phyloP scores from a whole-genome alignment of 2,888 invertebrate species.

The Nomada ferruginata region DNA sequence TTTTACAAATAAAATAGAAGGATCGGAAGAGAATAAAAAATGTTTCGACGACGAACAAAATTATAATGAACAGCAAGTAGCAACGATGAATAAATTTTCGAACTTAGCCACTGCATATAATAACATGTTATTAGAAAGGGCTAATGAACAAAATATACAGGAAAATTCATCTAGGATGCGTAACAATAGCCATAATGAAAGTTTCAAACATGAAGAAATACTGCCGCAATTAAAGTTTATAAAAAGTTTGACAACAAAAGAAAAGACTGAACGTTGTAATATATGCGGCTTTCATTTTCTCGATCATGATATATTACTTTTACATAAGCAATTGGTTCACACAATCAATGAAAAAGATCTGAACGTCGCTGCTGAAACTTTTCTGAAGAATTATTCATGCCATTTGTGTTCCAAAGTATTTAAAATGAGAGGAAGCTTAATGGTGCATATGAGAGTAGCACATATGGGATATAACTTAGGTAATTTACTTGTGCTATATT shows the following conservation, averaged over 20 bases:
- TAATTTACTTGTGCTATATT: slow-evolving; percentile 52
- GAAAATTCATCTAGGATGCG: slow-evolving; percentile 27
- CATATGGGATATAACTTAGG: slow-evolving; percentile 87
- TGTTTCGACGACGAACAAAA: slow-evolving; percentile 7
- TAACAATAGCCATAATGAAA: slow-evolving; percentile 31
- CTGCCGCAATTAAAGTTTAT: slow-evolving; percentile 63
- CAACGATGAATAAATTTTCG: slow-evolving; percentile 29
- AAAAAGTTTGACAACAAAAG: slow-evolving; percentile 78
- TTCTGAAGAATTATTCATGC: slow-evolving; percentile 87
- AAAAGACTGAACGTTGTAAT: slow-evolving; percentile 86
- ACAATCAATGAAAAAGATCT: slow-evolving; percentile 74
- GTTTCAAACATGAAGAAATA: slow-evolving; percentile 28
- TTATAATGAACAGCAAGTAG: slow-evolving; percentile 31
- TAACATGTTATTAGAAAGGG: slow-evolving; percentile 29
- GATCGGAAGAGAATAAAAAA: slow-evolving; percentile 22
- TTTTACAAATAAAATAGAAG: slow-evolving; percentile 11
- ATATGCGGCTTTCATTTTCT: slow-evolving; percentile 91
- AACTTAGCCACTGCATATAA: slow-evolving; percentile 14
- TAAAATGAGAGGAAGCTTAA: slow-evolving; percentile 92
- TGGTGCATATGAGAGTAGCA: slow-evolving; percentile 92
- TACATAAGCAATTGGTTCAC: slow-evolving; percentile 91
- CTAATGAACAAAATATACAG: slow-evolving; percentile 26
- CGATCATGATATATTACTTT: slow-evolving; percentile 88
- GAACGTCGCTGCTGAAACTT: slow-evolving; percentile 77
- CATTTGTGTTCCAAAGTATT: slow-evolving; percentile 92